Percentiles rank a stretch among this genome's conserved stretches.
Conservation (phyloP, 2,797 vertebrate species). For the Sebastes itinus region DNA sequence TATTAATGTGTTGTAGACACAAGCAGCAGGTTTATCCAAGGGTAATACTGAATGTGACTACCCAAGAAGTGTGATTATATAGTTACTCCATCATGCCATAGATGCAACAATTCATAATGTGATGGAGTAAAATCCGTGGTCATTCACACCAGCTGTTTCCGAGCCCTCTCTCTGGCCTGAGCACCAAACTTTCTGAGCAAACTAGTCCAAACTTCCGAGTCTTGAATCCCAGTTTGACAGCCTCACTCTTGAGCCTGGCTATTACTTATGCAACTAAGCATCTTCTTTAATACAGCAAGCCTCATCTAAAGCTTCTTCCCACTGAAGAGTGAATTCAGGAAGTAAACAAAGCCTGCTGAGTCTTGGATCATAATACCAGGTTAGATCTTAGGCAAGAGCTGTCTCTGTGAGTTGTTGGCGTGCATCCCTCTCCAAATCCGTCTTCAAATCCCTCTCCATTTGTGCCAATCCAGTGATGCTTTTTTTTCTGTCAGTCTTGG, state of each 20-base stretch:
- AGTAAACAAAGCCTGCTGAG: conserved; percentile 56
- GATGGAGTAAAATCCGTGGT: background rate
- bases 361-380: conserved; percentile 41
- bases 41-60: no score
- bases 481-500: background rate
- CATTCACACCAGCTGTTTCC: background rate
- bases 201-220: conserved; percentile 22
- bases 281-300: conserved; percentile 32
- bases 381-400: conserved; percentile 49
- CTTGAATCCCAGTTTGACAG: conserved; percentile 16
- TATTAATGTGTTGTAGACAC: background rate
- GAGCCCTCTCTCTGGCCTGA: background rate
- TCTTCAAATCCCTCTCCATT: conserved; percentile 22
- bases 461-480: conserved; percentile 32
- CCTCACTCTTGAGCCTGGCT: conserved; percentile 7
- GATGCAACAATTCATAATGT: background rate
- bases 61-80: background rate
- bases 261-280: conserved; percentile 33
- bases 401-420: conserved; percentile 25
- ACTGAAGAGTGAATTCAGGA: conserved; percentile 14
- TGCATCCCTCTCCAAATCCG: conserved; percentile 22
- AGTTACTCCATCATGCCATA: background rate
- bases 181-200: conserved; percentile 13
- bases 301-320: conserved; percentile 31
- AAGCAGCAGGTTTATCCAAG: background rate